Evolutionary conservation across 2,797 vertebrate genomes (phyloP).

Genomic region (Liasis olivaceus): DNA sequence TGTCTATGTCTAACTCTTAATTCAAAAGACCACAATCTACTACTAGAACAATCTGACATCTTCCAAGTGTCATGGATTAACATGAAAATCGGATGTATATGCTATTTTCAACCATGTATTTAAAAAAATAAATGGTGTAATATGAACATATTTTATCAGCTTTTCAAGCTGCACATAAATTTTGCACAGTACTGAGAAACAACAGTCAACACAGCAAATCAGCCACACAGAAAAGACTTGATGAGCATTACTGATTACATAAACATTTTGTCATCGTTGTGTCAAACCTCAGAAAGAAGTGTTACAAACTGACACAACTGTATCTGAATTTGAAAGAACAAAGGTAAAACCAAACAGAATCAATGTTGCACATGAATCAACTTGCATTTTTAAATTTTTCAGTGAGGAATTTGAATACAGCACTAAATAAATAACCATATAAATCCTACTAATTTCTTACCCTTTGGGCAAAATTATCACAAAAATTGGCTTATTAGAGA

Average conservation of each 20-base stretch:
- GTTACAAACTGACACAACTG: constrained; percentile 57
- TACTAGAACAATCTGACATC: not conserved
- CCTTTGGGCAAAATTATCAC: constrained; percentile 15
- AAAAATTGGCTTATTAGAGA: constrained; percentile 32
- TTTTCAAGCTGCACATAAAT: constrained; percentile 39
- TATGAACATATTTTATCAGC: constrained; percentile 25
- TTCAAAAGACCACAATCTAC: constrained; percentile 22
- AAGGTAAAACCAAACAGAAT: constrained; percentile 59
- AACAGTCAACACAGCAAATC: constrained; percentile 50
- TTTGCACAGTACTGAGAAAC: constrained; percentile 43
- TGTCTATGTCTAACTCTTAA: not conserved
- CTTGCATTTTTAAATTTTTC: not conserved
- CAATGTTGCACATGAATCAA: constrained; percentile 55
- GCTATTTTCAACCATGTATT: constrained; percentile 17
- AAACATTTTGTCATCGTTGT: constrained; percentile 55
- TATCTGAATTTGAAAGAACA: constrained; percentile 63
- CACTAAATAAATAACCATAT: constrained; percentile 23
- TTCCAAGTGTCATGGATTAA: not conserved
- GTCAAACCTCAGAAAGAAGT: constrained; percentile 60
- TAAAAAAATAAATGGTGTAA: constrained; percentile 34
- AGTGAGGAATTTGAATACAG: constrained; percentile 23
- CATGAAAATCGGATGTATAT: not conserved
- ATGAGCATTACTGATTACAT: constrained; percentile 59
- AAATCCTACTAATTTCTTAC: not conserved
- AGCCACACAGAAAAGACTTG: constrained; percentile 27